A percentile compares a stretch with the other conserved stretches of the same genome.
Conservation (phyloP, 2,888 invertebrate species). For the Onchidella celtica region DNA sequence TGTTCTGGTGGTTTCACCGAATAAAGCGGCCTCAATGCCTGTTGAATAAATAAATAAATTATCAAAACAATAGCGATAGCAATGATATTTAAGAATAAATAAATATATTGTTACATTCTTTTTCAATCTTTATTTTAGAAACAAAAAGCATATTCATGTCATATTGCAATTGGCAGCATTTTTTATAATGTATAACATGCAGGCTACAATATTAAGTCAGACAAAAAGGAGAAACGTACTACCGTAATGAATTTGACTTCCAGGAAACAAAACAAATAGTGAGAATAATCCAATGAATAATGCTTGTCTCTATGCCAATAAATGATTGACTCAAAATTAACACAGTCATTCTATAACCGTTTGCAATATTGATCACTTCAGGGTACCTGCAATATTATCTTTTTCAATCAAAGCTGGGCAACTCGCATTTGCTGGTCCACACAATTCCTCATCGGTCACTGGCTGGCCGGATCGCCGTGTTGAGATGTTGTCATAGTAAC, state of each 20-base stretch:
- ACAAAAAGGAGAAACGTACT: no score
- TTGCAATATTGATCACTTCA: no score
- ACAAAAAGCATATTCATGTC: no score
- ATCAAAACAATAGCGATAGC: neutral
- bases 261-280: no score
- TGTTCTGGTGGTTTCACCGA: constrained; percentile 60
- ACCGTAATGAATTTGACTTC: no score
- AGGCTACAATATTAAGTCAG: no score
- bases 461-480: constrained; percentile 47
- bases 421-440: constrained; percentile 55
- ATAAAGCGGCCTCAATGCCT: constrained; percentile 56
- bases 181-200: no score
- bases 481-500: constrained; percentile 61
- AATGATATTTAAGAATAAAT: neutral
- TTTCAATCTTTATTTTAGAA: neutral
- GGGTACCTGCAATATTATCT: constrained; percentile 74
- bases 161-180: no score
- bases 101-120: neutral
- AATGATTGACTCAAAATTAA: no score
- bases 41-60: neutral
- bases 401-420: constrained; percentile 63
- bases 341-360: no score
- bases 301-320: no score
- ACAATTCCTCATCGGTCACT: constrained; percentile 55
- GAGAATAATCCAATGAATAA: no score